A percentile compares a stretch with the other conserved stretches of the same genome.
Conservation (phyloP, 2,888 invertebrate genomes). For the Smittia sp. region DNA sequence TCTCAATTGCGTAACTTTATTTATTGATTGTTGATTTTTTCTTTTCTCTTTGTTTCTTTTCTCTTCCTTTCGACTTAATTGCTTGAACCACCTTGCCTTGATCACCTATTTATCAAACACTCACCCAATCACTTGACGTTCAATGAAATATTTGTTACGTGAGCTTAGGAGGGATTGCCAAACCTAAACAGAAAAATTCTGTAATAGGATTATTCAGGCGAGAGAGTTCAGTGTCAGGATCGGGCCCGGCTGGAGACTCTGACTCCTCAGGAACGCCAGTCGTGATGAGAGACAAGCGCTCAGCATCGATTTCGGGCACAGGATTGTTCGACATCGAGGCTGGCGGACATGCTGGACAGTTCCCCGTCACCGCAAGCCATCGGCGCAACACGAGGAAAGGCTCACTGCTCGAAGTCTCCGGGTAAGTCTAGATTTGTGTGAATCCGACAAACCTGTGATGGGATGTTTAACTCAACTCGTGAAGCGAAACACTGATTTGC, state of each 20-base stretch:
- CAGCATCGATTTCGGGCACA: slow-evolving; percentile 48
- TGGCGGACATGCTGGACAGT: slow-evolving; percentile 58
- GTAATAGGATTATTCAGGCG: slow-evolving; percentile 86
- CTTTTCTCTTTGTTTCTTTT: slow-evolving; percentile 42
- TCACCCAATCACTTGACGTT: slow-evolving; percentile 18
- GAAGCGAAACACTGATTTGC: background rate
- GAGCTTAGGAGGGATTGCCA: slow-evolving; percentile 74
- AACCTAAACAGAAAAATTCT: slow-evolving; percentile 79
- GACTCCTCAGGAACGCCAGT: slow-evolving; percentile 50
- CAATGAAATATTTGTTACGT: background rate
- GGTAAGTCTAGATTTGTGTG: slow-evolving; percentile 56
- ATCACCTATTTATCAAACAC: background rate
- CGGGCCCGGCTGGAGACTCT: slow-evolving; percentile 59
- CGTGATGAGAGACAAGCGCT: slow-evolving; percentile 40
- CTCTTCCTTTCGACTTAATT: slow-evolving; percentile 42
- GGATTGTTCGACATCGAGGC: slow-evolving; percentile 54
- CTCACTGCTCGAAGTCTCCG: slow-evolving; percentile 78
- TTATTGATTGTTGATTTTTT: slow-evolving; percentile 2
- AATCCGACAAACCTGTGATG: too few relatives aligned
- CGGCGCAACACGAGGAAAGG: slow-evolving; percentile 70
- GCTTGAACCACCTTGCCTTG: slow-evolving; percentile 19
- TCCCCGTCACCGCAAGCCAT: slow-evolving; percentile 66
- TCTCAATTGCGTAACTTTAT: background rate
- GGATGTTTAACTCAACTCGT: background rate
- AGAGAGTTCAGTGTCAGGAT: slow-evolving; percentile 74